phyloP scores from a whole-genome alignment of 92 coral and sea anemone species.

The Epizoanthus scotinus region DNA sequence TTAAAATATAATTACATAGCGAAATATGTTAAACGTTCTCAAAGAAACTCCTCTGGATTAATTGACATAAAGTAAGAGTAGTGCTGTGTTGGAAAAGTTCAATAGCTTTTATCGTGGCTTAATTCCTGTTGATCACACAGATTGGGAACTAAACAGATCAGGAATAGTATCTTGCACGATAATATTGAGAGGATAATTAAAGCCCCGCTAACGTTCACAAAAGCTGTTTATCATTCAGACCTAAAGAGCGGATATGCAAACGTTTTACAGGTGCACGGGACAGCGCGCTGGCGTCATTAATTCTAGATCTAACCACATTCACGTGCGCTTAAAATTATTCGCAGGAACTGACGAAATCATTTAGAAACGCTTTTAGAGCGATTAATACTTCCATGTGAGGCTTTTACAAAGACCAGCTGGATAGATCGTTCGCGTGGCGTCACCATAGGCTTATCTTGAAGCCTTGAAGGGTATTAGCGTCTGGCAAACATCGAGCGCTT shows the following conservation, averaged over 20 bases:
- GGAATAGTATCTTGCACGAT: background rate
- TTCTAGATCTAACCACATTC: background rate
- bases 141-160: background rate
- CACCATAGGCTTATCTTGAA: background rate
- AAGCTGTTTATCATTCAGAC: constrained; percentile 61
- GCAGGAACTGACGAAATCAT: background rate
- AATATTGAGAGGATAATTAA: background rate
- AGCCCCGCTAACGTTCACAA: constrained; percentile 42
- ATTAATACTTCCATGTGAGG: background rate
- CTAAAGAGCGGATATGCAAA: constrained; percentile 24
- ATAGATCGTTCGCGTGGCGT: background rate
- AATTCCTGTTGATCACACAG: background rate
- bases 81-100: background rate
- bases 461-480: background rate
- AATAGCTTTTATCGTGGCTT: background rate
- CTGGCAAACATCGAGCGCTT: constrained; percentile 8
- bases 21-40: background rate
- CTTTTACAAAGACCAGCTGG: constrained; percentile 8
- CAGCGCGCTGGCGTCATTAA: constrained; percentile 17
- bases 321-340: background rate
- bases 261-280: constrained; percentile 21
- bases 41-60: background rate
- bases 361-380: constrained; percentile 2
- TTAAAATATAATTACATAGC: background rate
- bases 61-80: background rate